A percentile compares a stretch with the other conserved stretches of the same genome.
These are phyloP conservation scores for Drosophila azteca DNA, from an alignment of 1,140 invertebrate genomes.

Conservation along the genomic window DNA sequence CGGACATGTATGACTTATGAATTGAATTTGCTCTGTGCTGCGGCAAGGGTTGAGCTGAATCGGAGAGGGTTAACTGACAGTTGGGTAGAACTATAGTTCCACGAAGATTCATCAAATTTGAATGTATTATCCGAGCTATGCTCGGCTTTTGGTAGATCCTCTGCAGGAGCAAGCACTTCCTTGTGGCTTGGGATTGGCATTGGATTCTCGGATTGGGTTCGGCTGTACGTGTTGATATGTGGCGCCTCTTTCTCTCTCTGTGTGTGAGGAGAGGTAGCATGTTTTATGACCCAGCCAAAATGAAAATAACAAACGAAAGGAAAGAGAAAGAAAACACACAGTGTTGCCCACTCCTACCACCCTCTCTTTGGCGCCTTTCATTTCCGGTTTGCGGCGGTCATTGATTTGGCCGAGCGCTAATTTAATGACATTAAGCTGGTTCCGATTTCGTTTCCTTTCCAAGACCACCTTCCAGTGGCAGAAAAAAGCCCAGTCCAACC, in stretches of 20 bases:
- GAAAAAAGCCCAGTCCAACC: too few relatives aligned
- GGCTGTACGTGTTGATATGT: conserved; percentile 74
- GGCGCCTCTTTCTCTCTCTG: conserved; percentile 16
- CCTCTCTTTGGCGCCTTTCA: conserved; percentile 32
- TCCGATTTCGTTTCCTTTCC: conserved; percentile 48
- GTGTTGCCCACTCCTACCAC: conserved; percentile 2
- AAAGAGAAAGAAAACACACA: conserved; percentile 2
- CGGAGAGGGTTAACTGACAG: too few relatives aligned
- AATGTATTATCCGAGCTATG: too few relatives aligned
- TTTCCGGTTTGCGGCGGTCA: conserved; percentile 50
- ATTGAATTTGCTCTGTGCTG: background rate
- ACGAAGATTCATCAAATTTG: too few relatives aligned
- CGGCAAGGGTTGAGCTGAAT: too few relatives aligned
- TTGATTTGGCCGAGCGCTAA: conserved; percentile 64
- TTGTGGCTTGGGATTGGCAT: too few relatives aligned
- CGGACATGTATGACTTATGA: conserved; percentile 54
- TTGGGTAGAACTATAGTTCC: too few relatives aligned
- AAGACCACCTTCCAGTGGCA: too few relatives aligned
- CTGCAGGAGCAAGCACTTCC: too few relatives aligned
- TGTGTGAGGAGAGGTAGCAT: conserved; percentile 20
- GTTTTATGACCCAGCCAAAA: conserved; percentile 53
- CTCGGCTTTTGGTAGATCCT: too few relatives aligned
- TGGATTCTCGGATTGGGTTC: conserved; percentile 18
- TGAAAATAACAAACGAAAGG: conserved; percentile 2
- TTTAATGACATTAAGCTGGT: conserved; percentile 69